Base-by-base conservation (phyloP, 2,113 vertebrate species). In the Fregata magnificens region DNA sequence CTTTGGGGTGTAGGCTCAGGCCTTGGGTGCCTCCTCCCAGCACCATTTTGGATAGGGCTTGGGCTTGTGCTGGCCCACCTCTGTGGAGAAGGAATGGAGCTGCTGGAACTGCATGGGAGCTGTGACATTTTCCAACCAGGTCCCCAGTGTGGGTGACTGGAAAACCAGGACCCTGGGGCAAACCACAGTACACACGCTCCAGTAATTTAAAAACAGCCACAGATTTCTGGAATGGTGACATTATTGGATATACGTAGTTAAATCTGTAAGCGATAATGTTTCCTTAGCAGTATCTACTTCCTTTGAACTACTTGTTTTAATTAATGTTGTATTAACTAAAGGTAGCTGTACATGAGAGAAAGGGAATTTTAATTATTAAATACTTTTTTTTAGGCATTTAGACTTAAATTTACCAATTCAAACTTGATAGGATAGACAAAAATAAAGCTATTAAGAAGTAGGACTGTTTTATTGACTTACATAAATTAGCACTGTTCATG, bases 291-390 rank as follows among this genome's bases (percentile, higher is more conserved):
- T 38, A 42, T 82, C 42, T 71, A 29, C n/a, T 86, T 80, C 42
- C 29, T 84, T 44, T 95, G 69, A 87, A 85, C 24, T 84, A 44
- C 47, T 76, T 74, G 6, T 77, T 90, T 66, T 66, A 91, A 81
- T 91, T 78, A 78, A 52, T 28, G 11, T 4, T 31, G 6, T 62
- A 71, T 62, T 87, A 89, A 71, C 50, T 74, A 49, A 85, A 87
- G 31, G 26, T 96, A 78, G 14, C 65, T 50, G 25, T 80, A 28
- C 6, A 6, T 55, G 59, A 76, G 31, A 74, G 49, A 67, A 2
- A 14, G 62, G 15, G 45, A 74, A 63, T 94, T 87, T 84, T 71
- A 82, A 76, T 87, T 78, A 58, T 29, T 55, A 47, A 69, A 49
- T 80, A 38, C 6, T 12, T 25, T 61, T 72, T 44, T 36, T 26